Evolutionary conservation across 2,113 vertebrate species (phyloP), one percentile per base, ranked within the genome.

Genomic region (Pluvianellus socialis): DNA sequence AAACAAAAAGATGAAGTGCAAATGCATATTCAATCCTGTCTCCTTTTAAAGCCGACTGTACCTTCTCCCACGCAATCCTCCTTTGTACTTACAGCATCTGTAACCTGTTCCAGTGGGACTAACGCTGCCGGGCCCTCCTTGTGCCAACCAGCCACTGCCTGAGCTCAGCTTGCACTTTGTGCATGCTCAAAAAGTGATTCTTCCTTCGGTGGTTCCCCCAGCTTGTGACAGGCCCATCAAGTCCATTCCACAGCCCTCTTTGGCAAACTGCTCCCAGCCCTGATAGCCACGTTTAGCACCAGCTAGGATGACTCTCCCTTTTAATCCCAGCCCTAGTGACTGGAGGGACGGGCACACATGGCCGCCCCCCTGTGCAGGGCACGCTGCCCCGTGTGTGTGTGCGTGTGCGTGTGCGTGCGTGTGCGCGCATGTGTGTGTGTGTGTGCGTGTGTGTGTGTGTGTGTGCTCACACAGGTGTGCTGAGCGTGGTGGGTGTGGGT

Each of bases 71-170:
- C 35, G 0, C 56, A 58, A 52, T 70, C 81, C 67, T 86, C 76
- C 79, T 91, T 91, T 79, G 52, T 73, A 93, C 90, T 92, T 91
- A 92, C 76, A 76, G 32, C 50, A 40, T 55, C 86, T 83, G 47
- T 73, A 56, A 79, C 68, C 61, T 83, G 7, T 81, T 75, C 33
- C 74, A 81, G 47, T 61, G 74, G 33, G 45, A 75, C 73, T 66
- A 72, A 50, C 19, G n/a, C 67, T 93, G 67, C 74, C 65, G 58
- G 66, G 53, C 30, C 23, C 49, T 58, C 67, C 61, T 74, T 82
- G 61, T 20, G 9, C 47, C 52, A 65, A 3, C 16, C 35, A 74
- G 75, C 21, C 50, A 32, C 33, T 71, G 56, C 33, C 79, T 32
- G 59, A 88, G 8, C n/a, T 90, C 83, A 79, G 7, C 42, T 86